phyloP scores from a whole-genome alignment of 2,113 vertebrate genomes.

The Leucopternis melanops region DNA sequence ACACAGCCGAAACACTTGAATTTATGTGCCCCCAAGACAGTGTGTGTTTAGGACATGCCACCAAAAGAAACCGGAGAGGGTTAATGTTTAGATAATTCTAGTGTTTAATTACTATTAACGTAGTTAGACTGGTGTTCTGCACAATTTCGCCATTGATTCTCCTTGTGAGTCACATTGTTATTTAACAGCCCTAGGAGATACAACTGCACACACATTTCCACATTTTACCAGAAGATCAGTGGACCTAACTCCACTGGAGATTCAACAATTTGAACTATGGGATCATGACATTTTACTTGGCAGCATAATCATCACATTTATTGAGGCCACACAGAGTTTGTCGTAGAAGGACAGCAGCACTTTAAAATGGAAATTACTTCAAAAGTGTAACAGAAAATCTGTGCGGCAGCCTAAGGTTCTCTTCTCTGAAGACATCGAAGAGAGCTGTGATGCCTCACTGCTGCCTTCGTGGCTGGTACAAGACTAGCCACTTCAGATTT shows the following conservation, averaged over 20 bases:
- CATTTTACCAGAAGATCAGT: not conserved
- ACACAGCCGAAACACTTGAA: constrained; percentile 46
- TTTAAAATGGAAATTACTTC: not conserved
- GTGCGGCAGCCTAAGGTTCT: not conserved
- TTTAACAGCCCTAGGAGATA: not conserved
- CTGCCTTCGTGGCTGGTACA: not conserved
- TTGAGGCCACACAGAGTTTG: not conserved
- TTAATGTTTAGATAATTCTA: constrained; percentile 30
- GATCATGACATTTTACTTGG: not conserved
- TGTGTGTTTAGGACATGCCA: not conserved
- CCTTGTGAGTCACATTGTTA: constrained; percentile 45
- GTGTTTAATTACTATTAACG: not conserved
- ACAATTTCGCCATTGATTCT: constrained; percentile 24
- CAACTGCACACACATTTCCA: not conserved
- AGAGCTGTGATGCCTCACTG: not conserved
- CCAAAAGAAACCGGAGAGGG: constrained; percentile 6
- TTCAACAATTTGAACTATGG: not conserved
- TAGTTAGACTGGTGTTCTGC: not conserved
- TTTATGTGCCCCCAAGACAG: constrained; percentile 3
- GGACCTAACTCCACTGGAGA: not conserved
- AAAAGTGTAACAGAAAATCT: not conserved
- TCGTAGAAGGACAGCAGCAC: not conserved
- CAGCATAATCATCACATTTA: not conserved
- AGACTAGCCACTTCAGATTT: constrained; percentile 10
- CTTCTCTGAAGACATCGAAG: not conserved